These are phyloP conservation scores for Zapus hudsonius DNA, from an alignment of 2,113 vertebrate species.

Conservation along the genomic window DNA sequence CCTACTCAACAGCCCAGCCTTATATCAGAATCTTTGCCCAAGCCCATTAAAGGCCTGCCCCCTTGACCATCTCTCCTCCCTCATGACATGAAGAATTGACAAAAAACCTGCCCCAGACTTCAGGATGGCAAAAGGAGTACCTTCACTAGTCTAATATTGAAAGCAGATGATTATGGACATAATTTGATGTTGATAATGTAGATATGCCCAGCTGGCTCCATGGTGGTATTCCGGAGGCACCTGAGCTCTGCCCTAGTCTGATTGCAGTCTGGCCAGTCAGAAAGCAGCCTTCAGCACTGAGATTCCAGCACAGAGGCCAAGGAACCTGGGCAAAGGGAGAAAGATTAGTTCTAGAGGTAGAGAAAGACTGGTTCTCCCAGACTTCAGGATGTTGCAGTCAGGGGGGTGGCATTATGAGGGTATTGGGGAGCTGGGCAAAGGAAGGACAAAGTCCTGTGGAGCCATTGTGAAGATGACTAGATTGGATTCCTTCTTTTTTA, in stretches of 20 bases:
- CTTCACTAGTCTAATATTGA: neutral
- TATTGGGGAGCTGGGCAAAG: neutral
- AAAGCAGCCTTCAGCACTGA: neutral
- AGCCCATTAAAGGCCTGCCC: neutral
- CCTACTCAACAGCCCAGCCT: neutral
- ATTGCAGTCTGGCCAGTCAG: neutral
- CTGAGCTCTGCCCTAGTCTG: neutral
- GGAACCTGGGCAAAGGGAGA: neutral
- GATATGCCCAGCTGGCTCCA: neutral
- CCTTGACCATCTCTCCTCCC: neutral
- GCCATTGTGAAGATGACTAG: neutral
- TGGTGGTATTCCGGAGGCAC: neutral
- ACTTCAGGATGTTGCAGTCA: neutral
- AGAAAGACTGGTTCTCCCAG: neutral
- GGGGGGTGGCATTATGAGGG: neutral
- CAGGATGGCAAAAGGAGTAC: neutral
- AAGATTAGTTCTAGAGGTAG: neutral
- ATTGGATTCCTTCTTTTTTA: neutral
- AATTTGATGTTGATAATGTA: neutral
- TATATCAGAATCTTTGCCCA: slow-evolving; percentile 25
- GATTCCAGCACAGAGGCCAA: neutral
- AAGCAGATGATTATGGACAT: neutral
- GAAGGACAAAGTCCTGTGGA: neutral
- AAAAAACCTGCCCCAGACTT: neutral
- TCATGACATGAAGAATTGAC: neutral